Evolutionary conservation across 1,140 invertebrate genomes (phyloP), one percentile per base, ranked within the genome.

Genomic region (Drosophila neocordata): DNA sequence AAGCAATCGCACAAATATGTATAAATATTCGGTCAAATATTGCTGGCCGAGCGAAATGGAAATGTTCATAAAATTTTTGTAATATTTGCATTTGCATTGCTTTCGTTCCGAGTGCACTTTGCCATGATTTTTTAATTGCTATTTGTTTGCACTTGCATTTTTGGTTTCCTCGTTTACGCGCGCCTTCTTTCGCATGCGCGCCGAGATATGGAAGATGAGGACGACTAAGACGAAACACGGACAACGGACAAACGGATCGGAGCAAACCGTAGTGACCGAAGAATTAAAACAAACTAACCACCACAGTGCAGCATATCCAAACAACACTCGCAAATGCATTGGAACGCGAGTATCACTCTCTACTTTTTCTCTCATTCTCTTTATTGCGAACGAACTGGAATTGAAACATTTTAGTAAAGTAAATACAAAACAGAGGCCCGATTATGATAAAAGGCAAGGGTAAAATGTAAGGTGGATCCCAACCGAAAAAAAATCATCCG

Each of bases 171-270:
- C 35, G 41, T 44, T 38, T 57, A 15, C 24, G 7, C 24, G 53
- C 6, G 2, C 58, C 44, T 13, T 51, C 37, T 9, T 76, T 75
- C 82, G 82, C 82, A 87, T 85, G 82, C 78, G 83, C 78, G 69
- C 56, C 71, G 35, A 27, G 11, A 56, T 48, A 73, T 38, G 11
- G 63, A 44, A 60, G 64, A 12, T 48, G 41, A 20, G 15, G 41
- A 48, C n/a, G n/a, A 48, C 41, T 48, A 48, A 48, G 15, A 52
- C 51, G 53, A 56, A 51, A 59, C 15, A 12, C 35, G 18, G 15
- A 63, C 24, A 24, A 9, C n/a, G 8, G 37, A 8, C 15, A 58
- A 11, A 22, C 31, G 31, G 9, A 37, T 24, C 64, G 44, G 4
- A 55, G 55, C 27, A 35, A 58, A 59, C 57, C 57, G 57, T n/a